Base-by-base conservation (phyloP, 2,797 vertebrate species). In the Coregonus sp. region DNA sequence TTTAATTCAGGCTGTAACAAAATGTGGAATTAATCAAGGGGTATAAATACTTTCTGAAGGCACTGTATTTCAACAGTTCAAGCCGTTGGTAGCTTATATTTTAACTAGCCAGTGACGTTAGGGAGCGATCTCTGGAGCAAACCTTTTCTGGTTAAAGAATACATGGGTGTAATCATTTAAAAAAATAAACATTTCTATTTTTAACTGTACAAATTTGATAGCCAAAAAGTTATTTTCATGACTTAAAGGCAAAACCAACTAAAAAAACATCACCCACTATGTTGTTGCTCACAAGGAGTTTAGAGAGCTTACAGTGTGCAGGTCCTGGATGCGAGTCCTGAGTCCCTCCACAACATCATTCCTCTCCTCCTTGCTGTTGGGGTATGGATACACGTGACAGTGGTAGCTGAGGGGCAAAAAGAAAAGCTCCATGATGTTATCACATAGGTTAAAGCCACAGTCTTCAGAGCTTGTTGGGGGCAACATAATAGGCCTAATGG, bases 381-480 rank as follows among this genome's bases (percentile, higher is more conserved):
- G 97, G 81, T 99, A 99, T 0, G 98, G 98, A 85, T 99, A 99
- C 73, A 99, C 77, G 2, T 98, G 98, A 82, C 98, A 99, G 90
- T 96, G 98, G 89, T 98, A 98, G 91, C 98, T 99, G 70, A 31
- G 63, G 14, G 33, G 5, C 18, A 63, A 70, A 16, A 14, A 56
- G 3, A 16, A 5, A 16, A 20, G 15, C 20, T 63, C 59, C 68
- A 50, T 5, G 5, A 47, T 35, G 40, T 16, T 25, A 69, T 80
- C 33, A 56, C 33, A 18, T 20, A 20, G 56, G 56, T 63, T 63
- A 63, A 16, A 51, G 18, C 18, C 2, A 25, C 52, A 65, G 9
- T 33, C 51, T 31, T 50, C 37, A 66, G 37, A 16, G 37, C 20
- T 25, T 71, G 37, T 37, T 47, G 4, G 11, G 52, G 9, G 59